phyloP scores from a whole-genome alignment of 2,888 invertebrate species.

The Trichogramma dendrolimi region DNA sequence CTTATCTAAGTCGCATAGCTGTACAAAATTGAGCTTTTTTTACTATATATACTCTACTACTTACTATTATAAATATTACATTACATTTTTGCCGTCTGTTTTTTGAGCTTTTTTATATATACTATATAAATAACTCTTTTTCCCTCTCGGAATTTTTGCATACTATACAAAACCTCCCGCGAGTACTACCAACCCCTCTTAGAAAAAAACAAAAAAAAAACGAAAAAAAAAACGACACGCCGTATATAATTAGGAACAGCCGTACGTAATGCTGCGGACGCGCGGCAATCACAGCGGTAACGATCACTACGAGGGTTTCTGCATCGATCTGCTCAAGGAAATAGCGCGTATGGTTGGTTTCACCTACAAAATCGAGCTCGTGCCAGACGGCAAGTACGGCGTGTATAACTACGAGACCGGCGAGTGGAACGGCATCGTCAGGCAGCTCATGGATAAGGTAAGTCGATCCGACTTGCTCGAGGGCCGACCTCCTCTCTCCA shows the following conservation, averaged over 20 bases:
- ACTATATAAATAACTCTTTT: too few relatives aligned
- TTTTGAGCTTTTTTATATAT: too few relatives aligned
- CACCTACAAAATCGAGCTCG: slow-evolving; percentile 64
- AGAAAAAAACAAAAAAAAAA: too few relatives aligned
- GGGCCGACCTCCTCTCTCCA: neutral
- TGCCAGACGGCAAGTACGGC: slow-evolving; percentile 68
- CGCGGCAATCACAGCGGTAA: slow-evolving; percentile 59
- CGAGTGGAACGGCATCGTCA: slow-evolving; percentile 70
- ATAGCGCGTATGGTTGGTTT: slow-evolving; percentile 65
- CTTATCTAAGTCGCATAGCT: too few relatives aligned
- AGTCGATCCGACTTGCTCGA: slow-evolving; percentile 28
- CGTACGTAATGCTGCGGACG: slow-evolving; percentile 57
- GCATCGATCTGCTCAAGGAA: slow-evolving; percentile 66
- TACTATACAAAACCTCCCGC: too few relatives aligned
- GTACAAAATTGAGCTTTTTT: too few relatives aligned
- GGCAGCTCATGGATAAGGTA: slow-evolving; percentile 66
- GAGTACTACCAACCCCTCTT: too few relatives aligned
- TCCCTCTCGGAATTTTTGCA: too few relatives aligned
- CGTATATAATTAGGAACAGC: slow-evolving; percentile 53
- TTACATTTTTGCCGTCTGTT: too few relatives aligned
- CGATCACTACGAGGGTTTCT: slow-evolving; percentile 68
- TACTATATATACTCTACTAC: too few relatives aligned
- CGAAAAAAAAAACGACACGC: too few relatives aligned
- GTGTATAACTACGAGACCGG: slow-evolving; percentile 69
- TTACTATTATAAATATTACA: too few relatives aligned